Base-by-base conservation (phyloP, 2,888 invertebrate genomes). In the Heliconius sara region DNA sequence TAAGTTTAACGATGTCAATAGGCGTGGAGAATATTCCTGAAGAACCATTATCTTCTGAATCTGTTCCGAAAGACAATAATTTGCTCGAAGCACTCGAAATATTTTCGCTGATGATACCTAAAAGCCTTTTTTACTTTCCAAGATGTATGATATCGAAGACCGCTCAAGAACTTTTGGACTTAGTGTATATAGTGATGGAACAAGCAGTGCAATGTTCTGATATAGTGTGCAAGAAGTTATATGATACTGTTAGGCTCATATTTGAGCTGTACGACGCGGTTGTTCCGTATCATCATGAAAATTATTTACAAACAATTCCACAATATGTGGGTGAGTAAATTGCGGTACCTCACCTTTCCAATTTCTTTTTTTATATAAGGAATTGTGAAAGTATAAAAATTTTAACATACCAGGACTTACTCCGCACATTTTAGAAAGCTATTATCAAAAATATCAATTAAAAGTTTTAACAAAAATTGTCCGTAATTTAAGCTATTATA, bases 301-400 rank as follows among this genome's bases (percentile, higher is more conserved):
- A 97, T 86, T 96, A 97, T 84, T 94, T 99, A 79, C 96, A 97
- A 87, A 97, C 97, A 1, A 97, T 99, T 87, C 99, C 99, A 4
- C 98, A 99, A 87, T 98, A 98, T 93, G 96, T 97, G 84, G 97
- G 97, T 97, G 88, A 94, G 95, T 89, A 27, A 65, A 22, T 52
- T 22, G 19, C 3, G 2, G 52, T 52, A 52, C 52, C 19, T 52
- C 39, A 39, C 39, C 39, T 22, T 52, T 7, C 2, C 7, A 22
- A 19, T 52, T 52, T 52, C 22, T 52, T 22, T 52, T 52, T 52
- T 52, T 52, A 3, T 52, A 22, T 22, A 3, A 52, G 19, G 7
- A 0, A 52, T 52, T 9, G 9, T 52, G 52, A 52, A 52, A 52
- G 19, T 22, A 13, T 13, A 1, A 47, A 47, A 47, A 13, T 13